Base-by-base conservation (phyloP, 2,797 vertebrate genomes). In the Brachymystax lenok region DNA sequence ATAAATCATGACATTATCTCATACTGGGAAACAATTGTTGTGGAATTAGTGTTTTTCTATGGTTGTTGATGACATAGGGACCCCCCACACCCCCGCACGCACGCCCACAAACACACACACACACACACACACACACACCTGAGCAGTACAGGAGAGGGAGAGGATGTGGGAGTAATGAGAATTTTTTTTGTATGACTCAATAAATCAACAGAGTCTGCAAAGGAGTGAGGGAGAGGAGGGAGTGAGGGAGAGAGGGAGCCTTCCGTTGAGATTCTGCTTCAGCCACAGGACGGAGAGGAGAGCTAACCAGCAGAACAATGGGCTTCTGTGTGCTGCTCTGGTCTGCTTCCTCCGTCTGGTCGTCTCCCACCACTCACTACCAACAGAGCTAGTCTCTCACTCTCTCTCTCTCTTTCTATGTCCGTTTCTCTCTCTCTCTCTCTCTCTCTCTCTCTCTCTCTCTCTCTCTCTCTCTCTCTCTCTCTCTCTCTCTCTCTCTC, bases 231-330 rank as follows among this genome's bases (percentile, higher is more conserved):
- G n/a, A n/a, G 56, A 80, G 80, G 70, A 93, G 86, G 78, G 66
- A 59, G 51, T 6, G 27, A 59, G 24, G 52, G 73, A 80, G 80
- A 69, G 77, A 75, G 72, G 59, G 72, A 71, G 75, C 28, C 46
- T 50, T 21, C 51, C 35, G 54, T 56, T 16, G 64, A 67, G 24
- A 54, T 51, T 67, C 28, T 33, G 64, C 64, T 33, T 67, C 64
- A 67, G 64, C 64, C 28, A 24, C 64, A 50, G 19, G 73, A 76
- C 28, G 2, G 73, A 66, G 52, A 28, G 52, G 85, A 89, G 91
- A 91, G 83, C 92, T 89, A 91, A 92, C 92, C 91, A 91, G 92
- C 89, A 94, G 95, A 95, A 98, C 96, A 98, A 97, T 95, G 94
- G 95, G 84, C 94, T 94, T 94, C 96, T 96, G 92, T 97, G 93